phyloP scores from a whole-genome alignment of 2,113 vertebrate genomes.

The Noturus placidus region DNA sequence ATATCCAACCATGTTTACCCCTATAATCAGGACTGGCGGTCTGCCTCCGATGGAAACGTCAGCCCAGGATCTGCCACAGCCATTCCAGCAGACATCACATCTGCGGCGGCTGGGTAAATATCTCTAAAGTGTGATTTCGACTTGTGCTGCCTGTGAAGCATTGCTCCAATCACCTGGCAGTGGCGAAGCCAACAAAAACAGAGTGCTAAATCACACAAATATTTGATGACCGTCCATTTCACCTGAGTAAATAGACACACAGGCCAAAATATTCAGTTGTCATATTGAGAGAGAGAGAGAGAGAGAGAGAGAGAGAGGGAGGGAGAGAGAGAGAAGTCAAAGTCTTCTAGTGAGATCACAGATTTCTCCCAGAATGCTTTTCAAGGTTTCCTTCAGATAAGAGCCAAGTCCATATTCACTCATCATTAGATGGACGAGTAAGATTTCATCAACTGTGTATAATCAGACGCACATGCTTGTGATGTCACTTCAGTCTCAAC shows the following conservation, averaged over 20 bases:
- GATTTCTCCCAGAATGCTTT: conserved; percentile 36
- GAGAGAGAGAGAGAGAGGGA: conserved; percentile 9
- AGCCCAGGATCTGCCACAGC: conserved; percentile 51
- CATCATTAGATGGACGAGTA: conserved; percentile 24
- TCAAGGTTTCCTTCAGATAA: conserved; percentile 32
- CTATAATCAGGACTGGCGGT: conserved; percentile 39
- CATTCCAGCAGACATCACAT: conserved; percentile 64
- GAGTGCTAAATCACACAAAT: conserved; percentile 52
- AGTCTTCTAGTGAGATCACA: conserved; percentile 30
- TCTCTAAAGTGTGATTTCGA: conserved; percentile 55
- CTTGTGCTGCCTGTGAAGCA: conserved; percentile 44
- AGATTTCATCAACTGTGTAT: conserved; percentile 7
- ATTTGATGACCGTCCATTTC: conserved; percentile 54
- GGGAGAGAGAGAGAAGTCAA: background rate
- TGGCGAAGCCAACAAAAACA: conserved; percentile 37
- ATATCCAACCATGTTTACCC: conserved; percentile 22
- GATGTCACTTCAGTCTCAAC: background rate
- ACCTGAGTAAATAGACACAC: conserved; percentile 47
- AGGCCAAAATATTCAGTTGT: conserved; percentile 43
- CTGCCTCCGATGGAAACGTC: background rate
- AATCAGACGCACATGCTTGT: conserved; percentile 30
- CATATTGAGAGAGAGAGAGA: background rate
- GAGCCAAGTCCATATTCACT: conserved; percentile 40
- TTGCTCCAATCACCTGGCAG: conserved; percentile 52
- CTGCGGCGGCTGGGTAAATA: conserved; percentile 60